These are phyloP conservation scores for Murina feae DNA, from an alignment of 2,113 vertebrate species.

Conservation along the genomic window DNA sequence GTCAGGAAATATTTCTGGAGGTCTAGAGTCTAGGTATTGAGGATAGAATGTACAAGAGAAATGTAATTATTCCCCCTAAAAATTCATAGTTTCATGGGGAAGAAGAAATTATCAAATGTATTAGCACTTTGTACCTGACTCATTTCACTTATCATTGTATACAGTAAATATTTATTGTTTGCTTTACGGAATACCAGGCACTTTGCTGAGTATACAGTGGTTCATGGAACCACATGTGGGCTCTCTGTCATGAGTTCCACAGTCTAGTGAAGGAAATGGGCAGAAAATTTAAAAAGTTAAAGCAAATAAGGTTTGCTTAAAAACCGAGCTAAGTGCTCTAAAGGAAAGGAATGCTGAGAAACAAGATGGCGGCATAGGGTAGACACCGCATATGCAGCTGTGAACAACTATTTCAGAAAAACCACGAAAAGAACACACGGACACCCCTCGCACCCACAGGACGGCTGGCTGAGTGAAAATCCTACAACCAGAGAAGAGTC, in stretches of 20 bases:
- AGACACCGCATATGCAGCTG: too few species aligned
- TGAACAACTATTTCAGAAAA: too few species aligned
- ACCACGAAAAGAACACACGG: too few species aligned
- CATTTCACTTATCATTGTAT: conserved; percentile 57
- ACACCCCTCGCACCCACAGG: too few species aligned
- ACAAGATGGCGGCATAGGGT: too few species aligned
- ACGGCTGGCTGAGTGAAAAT: too few species aligned
- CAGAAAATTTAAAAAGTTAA: conserved; percentile 30
- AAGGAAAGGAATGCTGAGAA: background rate
- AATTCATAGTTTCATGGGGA: conserved; percentile 22
- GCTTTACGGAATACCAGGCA: background rate
- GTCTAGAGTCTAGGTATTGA: background rate
- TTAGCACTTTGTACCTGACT: conserved; percentile 49
- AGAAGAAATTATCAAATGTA: conserved; percentile 45
- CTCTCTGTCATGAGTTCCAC: conserved; percentile 21
- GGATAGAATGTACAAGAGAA: conserved; percentile 26
- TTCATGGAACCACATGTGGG: background rate
- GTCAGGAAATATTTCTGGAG: background rate
- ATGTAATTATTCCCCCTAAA: background rate
- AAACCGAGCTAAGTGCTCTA: background rate
- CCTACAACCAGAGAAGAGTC: too few species aligned
- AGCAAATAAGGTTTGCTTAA: background rate
- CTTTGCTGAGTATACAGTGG: conserved; percentile 1
- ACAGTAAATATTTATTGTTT: conserved; percentile 45
- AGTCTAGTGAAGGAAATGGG: background rate